Conservation (phyloP, 2,797 vertebrate genomes). For the Gephyroberyx darwinii region DNA sequence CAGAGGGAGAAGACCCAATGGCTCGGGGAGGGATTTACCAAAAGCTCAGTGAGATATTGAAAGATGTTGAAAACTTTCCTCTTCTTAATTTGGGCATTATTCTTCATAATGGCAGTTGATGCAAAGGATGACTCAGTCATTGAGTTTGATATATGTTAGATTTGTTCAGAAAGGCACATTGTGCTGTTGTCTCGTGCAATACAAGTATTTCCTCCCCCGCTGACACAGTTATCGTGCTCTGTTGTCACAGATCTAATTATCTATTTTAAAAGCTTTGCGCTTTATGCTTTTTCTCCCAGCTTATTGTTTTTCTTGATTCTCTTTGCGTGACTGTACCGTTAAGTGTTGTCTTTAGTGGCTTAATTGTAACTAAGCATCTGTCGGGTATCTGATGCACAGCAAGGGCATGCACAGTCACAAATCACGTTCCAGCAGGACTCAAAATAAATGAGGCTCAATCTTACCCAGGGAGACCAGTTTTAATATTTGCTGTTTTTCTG, state of each 20-base stretch:
- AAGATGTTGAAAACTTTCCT: slow-evolving; percentile 39
- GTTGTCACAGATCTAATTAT: slow-evolving; percentile 77
- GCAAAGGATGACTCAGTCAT: slow-evolving; percentile 44
- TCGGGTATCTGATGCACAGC: slow-evolving; percentile 67
- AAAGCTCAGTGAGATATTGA: slow-evolving; percentile 52
- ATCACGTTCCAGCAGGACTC: slow-evolving; percentile 71
- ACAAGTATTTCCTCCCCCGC: slow-evolving; percentile 62
- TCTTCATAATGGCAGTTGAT: slow-evolving; percentile 51
- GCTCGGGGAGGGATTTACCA: slow-evolving; percentile 30
- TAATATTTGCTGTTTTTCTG: slow-evolving; percentile 63
- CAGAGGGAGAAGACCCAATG: slow-evolving; percentile 40
- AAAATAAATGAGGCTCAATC: slow-evolving; percentile 74
- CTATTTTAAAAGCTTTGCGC: slow-evolving; percentile 66
- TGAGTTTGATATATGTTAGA: slow-evolving; percentile 47
- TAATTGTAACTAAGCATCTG: slow-evolving; percentile 74
- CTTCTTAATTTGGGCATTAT: slow-evolving; percentile 45
- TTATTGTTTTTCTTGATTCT: slow-evolving; percentile 33
- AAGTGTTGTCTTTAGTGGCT: slow-evolving; percentile 66
- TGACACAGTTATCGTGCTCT: slow-evolving; percentile 71
- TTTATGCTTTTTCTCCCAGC: slow-evolving; percentile 57
- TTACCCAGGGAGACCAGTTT: slow-evolving; percentile 67
- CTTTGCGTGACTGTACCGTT: slow-evolving; percentile 59
- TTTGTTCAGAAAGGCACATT: slow-evolving; percentile 49
- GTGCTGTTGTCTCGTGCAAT: slow-evolving; percentile 54
- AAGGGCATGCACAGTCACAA: slow-evolving; percentile 63